Evolutionary conservation across 2,113 vertebrate genomes (phyloP).

Genomic region (Microtus richardsoni): DNA sequence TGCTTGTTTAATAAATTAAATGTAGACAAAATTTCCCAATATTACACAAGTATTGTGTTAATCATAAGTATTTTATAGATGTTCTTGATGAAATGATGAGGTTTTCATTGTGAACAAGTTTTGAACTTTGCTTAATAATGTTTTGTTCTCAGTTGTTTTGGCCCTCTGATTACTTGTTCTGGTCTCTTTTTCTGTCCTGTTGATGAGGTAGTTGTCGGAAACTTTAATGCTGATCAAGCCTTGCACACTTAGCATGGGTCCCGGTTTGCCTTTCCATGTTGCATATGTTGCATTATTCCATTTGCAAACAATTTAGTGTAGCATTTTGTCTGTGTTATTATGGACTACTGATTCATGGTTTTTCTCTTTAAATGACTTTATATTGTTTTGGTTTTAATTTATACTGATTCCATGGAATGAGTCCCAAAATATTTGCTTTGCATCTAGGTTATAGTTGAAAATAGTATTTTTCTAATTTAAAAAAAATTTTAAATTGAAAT

Average conservation of each 20-base stretch:
- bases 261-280: neutral
- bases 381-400: neutral
- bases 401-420: neutral
- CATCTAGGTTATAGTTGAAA: neutral
- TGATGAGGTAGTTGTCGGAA: neutral
- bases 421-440: neutral
- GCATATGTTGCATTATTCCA: neutral
- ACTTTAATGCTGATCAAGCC: neutral
- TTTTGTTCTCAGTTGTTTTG: neutral
- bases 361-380: neutral
- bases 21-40: neutral
- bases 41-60: neutral
- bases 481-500: neutral
- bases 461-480: neutral
- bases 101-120: neutral
- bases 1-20: neutral
- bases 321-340: neutral
- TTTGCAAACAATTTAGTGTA: neutral
- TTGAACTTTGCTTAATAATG: neutral
- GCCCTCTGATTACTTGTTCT: neutral
- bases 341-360: fast-evolving
- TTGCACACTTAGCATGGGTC: neutral
- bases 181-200: neutral
- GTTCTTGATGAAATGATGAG: neutral
- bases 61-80: neutral